Conservation (phyloP, 2,797 vertebrate species). For the Alosa sapidissima region DNA sequence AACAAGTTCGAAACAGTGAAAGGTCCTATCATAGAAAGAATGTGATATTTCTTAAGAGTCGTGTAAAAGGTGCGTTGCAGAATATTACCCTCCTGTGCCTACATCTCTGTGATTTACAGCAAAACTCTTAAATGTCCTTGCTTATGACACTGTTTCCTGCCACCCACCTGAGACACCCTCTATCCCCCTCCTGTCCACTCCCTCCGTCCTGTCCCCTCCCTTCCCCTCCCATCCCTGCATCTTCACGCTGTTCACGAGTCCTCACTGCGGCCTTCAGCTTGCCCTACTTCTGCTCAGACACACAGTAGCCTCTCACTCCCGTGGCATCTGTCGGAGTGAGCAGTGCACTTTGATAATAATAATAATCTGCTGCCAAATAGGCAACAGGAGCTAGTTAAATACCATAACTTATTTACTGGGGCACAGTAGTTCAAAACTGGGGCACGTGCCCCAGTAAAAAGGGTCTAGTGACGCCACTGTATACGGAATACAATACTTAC, state of each 20-base stretch:
- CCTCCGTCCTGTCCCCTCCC: background rate
- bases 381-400: no score
- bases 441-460: no score
- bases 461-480: no score
- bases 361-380: no score
- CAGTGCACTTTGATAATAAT: background rate
- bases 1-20: background rate
- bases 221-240: background rate
- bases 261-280: background rate
- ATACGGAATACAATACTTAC: background rate
- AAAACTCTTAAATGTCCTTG: background rate
- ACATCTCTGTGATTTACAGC: background rate
- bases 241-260: background rate
- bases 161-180: conserved; percentile 1
- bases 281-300: background rate
- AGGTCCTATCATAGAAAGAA: background rate
- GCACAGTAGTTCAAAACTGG: no score
- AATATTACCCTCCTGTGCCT: background rate
- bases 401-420: no score
- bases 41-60: background rate
- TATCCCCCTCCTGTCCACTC: background rate
- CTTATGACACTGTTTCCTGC: background rate
- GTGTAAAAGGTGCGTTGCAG: background rate
- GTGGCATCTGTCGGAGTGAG: background rate
- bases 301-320: background rate